These are phyloP conservation scores for Dexiosoma caninum DNA, from an alignment of 2,888 invertebrate species.

Conservation along the genomic window DNA sequence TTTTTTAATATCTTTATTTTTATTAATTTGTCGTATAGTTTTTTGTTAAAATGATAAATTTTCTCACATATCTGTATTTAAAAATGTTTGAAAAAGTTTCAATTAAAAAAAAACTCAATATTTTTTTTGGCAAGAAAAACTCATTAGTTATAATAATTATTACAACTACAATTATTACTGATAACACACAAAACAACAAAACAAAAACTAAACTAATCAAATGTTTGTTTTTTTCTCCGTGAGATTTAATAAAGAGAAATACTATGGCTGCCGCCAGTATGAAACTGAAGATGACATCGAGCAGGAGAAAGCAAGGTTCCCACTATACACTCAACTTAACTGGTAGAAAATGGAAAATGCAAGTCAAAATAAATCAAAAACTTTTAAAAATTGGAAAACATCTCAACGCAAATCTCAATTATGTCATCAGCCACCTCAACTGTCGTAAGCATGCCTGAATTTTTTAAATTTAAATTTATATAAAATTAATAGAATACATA, in stretches of 20 bases:
- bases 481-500: neutral
- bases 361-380: neutral
- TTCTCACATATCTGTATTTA: slow-evolving; percentile 17
- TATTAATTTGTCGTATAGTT: slow-evolving; percentile 31
- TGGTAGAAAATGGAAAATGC: neutral
- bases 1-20: slow-evolving; percentile 10
- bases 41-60: slow-evolving; percentile 11
- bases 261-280: neutral
- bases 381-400: neutral
- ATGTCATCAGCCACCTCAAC: slow-evolving; percentile 1
- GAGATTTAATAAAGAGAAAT: slow-evolving; percentile 49
- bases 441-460: slow-evolving; percentile 58
- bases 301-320: neutral
- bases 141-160: slow-evolving; percentile 33
- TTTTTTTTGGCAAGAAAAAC: slow-evolving; percentile 3
- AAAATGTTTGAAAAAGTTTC: slow-evolving; percentile 25
- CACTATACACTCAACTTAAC: neutral
- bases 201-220: slow-evolving; percentile 50
- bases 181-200: slow-evolving; percentile 32
- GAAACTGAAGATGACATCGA: neutral
- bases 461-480: slow-evolving; percentile 35
- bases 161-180: slow-evolving; percentile 10
- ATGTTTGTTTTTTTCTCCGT: slow-evolving; percentile 62
- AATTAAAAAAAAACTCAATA: neutral
- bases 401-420: neutral